Conservation (phyloP, 1,140 invertebrate species). For the Antheraea pernyi region DNA sequence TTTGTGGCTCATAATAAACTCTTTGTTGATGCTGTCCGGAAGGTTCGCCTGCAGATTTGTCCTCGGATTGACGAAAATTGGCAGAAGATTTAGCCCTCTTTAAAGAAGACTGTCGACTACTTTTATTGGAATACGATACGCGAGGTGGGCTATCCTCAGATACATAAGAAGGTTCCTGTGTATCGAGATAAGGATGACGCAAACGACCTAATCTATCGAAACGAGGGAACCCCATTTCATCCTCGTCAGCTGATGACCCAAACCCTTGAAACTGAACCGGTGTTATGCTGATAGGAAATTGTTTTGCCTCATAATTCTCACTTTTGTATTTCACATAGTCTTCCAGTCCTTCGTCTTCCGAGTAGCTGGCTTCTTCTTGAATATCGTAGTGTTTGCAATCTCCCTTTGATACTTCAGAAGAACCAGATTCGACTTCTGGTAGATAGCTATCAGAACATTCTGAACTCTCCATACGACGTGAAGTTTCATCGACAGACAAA, state of each 20-base stretch:
- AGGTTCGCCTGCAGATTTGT: slow-evolving; percentile 50
- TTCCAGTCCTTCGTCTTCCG: slow-evolving; percentile 76
- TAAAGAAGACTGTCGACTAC: slow-evolving; percentile 67
- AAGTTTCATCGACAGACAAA: slow-evolving; percentile 58
- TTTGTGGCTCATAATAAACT: slow-evolving; percentile 60
- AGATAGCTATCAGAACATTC: slow-evolving; percentile 84
- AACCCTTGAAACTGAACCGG: slow-evolving; percentile 80
- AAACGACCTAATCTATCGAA: slow-evolving; percentile 80
- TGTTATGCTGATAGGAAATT: slow-evolving; percentile 67
- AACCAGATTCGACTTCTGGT: slow-evolving; percentile 83
- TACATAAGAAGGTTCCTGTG: slow-evolving; percentile 69
- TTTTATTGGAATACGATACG: slow-evolving; percentile 66
- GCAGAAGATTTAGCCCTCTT: slow-evolving; percentile 56
- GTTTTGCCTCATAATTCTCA: slow-evolving; percentile 57
- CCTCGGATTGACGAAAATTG: slow-evolving; percentile 52
- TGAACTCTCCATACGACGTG: slow-evolving; percentile 78
- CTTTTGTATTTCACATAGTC: slow-evolving; percentile 71
- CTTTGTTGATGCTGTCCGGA: slow-evolving; percentile 55
- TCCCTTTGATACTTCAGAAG: slow-evolving; percentile 80
- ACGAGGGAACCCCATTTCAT: slow-evolving; percentile 82
- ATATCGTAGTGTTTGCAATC: slow-evolving; percentile 74
- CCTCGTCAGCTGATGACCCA: slow-evolving; percentile 81
- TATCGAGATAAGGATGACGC: slow-evolving; percentile 74
- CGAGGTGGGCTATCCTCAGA: slow-evolving; percentile 64
- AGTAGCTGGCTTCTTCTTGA: slow-evolving; percentile 78